Percentiles rank a stretch among this genome's conserved stretches.
phyloP scores from a whole-genome alignment of 92 coral and sea anemone genomes.

The Meandrina meandrites region DNA sequence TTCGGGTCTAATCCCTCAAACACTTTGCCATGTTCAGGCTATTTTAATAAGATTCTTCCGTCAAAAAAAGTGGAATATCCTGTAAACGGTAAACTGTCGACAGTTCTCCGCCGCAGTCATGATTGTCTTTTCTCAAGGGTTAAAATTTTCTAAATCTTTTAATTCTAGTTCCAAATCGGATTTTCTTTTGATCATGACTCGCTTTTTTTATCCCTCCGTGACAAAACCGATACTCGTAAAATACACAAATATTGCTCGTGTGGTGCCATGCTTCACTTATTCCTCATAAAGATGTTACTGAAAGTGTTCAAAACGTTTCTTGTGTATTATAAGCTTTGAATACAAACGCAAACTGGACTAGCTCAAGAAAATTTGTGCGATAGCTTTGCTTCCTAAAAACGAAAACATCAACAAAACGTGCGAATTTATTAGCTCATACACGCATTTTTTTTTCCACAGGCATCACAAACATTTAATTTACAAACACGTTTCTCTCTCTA shows the following conservation, averaged over 20 bases:
- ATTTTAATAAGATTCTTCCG: slow-evolving; percentile 21
- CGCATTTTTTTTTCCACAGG: neutral
- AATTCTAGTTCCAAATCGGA: neutral
- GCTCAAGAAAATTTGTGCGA: neutral
- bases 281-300: neutral
- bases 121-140: neutral
- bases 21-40: neutral
- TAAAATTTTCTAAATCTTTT: neutral
- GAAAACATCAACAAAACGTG: neutral
- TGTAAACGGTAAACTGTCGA: neutral
- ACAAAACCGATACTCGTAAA: neutral
- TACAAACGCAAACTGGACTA: neutral
- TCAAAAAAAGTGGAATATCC: neutral
- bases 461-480: neutral
- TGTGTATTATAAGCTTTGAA: neutral
- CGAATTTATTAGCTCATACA: neutral
- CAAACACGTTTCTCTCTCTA: slow-evolving; percentile 23
- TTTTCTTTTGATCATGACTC: no score
- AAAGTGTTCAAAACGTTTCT: neutral
- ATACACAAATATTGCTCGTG: neutral
- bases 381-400: neutral
- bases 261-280: neutral
- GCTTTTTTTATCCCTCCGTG: neutral
- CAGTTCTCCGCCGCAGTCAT: neutral
- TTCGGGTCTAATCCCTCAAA: slow-evolving; percentile 8